These are phyloP conservation scores for Gobio gobio DNA, from an alignment of 2,113 vertebrate genomes.

Conservation along the genomic window DNA sequence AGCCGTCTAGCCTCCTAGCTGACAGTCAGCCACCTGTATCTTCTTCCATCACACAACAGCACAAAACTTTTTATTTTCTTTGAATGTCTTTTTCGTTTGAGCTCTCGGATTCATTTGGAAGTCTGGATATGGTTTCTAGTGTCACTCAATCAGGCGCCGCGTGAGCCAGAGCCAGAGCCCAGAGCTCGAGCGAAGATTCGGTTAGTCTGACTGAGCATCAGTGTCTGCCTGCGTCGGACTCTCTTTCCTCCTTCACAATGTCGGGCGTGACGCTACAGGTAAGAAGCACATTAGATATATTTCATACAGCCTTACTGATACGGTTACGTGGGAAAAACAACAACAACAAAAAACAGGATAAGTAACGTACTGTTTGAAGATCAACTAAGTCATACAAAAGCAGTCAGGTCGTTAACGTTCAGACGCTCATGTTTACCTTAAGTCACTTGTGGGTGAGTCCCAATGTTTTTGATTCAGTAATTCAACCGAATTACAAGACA, in stretches of 20 bases:
- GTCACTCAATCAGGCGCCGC: constrained; percentile 4
- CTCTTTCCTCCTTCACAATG: constrained; percentile 36
- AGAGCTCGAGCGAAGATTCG: neutral
- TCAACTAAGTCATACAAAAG: neutral
- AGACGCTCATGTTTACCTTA: neutral
- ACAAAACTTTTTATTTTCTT: neutral
- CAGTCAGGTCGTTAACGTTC: neutral
- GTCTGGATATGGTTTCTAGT: constrained; percentile 34
- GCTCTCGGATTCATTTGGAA: neutral
- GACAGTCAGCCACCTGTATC: neutral
- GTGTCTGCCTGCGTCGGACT: neutral
- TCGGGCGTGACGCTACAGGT: constrained; percentile 59
- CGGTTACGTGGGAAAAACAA: no score
- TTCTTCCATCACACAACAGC: neutral
- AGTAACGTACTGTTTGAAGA: neutral
- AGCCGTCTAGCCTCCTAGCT: neutral
- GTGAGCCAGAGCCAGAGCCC: constrained; percentile 30
- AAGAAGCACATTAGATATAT: constrained; percentile 14
- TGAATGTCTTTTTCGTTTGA: constrained; percentile 2
- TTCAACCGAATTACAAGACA: neutral
- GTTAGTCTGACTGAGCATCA: neutral
- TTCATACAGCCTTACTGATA: neutral
- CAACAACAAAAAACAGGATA: no score
- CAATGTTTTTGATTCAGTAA: neutral
- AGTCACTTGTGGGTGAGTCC: neutral